Evolutionary conservation across 2,797 vertebrate species (phyloP).

Genomic region (Gymnothorax reevesii): DNA sequence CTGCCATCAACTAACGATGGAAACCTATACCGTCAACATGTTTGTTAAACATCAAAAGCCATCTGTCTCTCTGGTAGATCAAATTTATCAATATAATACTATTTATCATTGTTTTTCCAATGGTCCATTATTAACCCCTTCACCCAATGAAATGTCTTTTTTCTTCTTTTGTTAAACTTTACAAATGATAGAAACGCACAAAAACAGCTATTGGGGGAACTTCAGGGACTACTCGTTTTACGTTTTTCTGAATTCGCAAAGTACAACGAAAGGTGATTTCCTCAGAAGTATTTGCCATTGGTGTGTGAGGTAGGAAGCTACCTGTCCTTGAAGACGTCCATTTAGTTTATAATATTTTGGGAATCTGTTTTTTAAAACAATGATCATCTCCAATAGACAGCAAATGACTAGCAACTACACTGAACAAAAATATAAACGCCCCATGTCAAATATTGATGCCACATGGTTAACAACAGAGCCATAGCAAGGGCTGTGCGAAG

Average conservation of each 20-base stretch:
- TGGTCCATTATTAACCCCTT: constrained; percentile 2
- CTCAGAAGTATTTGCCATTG: background rate
- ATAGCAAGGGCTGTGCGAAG: no score
- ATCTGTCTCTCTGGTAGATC: constrained; percentile 72
- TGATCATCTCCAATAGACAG: background rate
- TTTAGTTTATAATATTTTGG: background rate
- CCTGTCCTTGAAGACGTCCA: background rate
- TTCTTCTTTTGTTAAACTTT: constrained; percentile 17
- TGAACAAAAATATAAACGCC: no score
- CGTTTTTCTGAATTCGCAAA: background rate
- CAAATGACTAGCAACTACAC: background rate
- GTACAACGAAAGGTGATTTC: constrained; percentile 25
- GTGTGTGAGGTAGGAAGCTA: background rate
- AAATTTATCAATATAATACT: constrained; percentile 75
- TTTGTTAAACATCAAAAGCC: constrained; percentile 98
- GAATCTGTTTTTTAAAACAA: background rate
- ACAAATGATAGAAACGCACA: constrained; percentile 16
- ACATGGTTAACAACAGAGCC: no score
- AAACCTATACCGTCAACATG: constrained; percentile 93
- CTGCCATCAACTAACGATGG: constrained; percentile 95
- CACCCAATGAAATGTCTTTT: constrained; percentile 13
- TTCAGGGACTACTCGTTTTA: constrained; percentile 21
- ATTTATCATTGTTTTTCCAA: constrained; percentile 55
- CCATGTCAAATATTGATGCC: no score
- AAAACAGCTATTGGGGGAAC: background rate